A percentile compares a stretch with the other conserved stretches of the same genome.
phyloP scores from a whole-genome alignment of 1,140 invertebrate genomes.

The Polyergus mexicanus region DNA sequence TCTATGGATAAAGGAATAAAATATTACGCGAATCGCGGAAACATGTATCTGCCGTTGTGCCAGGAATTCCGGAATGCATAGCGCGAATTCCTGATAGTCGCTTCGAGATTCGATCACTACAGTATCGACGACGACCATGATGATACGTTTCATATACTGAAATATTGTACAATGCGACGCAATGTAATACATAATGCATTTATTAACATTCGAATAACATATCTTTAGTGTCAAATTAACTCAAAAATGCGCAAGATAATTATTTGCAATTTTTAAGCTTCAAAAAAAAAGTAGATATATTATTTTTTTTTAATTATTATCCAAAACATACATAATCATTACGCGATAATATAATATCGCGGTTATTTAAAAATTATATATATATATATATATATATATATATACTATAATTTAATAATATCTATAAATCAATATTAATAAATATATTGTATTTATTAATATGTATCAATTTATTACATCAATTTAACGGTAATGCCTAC shows the following conservation, averaged over 20 bases:
- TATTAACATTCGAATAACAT: slow-evolving; percentile 8
- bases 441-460: neutral
- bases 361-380: neutral
- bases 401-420: neutral
- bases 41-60: slow-evolving; percentile 7
- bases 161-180: neutral
- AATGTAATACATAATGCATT: neutral
- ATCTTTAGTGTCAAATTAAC: slow-evolving; percentile 21
- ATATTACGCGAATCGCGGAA: neutral
- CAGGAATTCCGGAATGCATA: slow-evolving; percentile 51
- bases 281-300: neutral
- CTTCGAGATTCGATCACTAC: slow-evolving; percentile 27
- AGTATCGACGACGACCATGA: slow-evolving; percentile 4
- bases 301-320: neutral
- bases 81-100: slow-evolving; percentile 38
- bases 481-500: neutral
- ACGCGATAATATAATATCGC: neutral
- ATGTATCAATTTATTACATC: neutral
- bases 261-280: neutral
- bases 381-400: neutral
- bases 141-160: no score
- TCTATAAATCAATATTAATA: neutral
- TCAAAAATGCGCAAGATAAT: neutral
- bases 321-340: neutral
- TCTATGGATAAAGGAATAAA: neutral